Base-by-base conservation (phyloP, 2,888 invertebrate species). In the Tillus elongatus region DNA sequence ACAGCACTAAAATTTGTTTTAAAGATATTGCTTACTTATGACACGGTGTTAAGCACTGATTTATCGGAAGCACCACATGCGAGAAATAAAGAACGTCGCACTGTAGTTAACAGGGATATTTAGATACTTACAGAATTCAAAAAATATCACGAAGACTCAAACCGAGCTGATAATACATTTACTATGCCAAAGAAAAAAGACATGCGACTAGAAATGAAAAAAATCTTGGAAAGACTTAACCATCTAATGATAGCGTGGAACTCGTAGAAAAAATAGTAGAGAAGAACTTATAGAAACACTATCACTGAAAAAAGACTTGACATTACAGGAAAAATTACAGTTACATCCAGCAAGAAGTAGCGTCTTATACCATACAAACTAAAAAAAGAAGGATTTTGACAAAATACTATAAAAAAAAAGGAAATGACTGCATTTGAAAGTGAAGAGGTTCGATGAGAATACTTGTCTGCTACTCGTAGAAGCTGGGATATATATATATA, bases 321-420 rank as follows among this genome's bases (percentile, higher is more conserved):
- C 11, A 34, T 29, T 34, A 28, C 36, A 43, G 33, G 37, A 42
- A 34, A 36, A 43, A 27, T 43, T 43, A 43, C 39, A 43, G 27
- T 26, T 19, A 15, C 39, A 43, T 43, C 9, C 42, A 36, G 28
- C 36, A 30, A 39, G 36, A 38, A 38, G 36, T 33, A 3, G 35
- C 39, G 6, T 38, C 35, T 42, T 33, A 31, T 33, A 12, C 33
- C 38, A 11, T 42, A 43, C 37, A 28, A 16, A 27, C 34, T 43
- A 37, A 35, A 15, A 39, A 14, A 29, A 11, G 30, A 27, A 43
- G 39, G 14, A 42, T 19, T 15, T 43, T 9, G 35, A 42, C 3
- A 39, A 43, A 35, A 14, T 43, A 35, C 33, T 43, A 31, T n/a
- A n/a, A n/a, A n/a, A n/a, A 43, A 39, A 14, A 42, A 37, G 30